phyloP scores from a whole-genome alignment of 92 coral and sea anemone species.

The Epizoanthus fatuus region DNA sequence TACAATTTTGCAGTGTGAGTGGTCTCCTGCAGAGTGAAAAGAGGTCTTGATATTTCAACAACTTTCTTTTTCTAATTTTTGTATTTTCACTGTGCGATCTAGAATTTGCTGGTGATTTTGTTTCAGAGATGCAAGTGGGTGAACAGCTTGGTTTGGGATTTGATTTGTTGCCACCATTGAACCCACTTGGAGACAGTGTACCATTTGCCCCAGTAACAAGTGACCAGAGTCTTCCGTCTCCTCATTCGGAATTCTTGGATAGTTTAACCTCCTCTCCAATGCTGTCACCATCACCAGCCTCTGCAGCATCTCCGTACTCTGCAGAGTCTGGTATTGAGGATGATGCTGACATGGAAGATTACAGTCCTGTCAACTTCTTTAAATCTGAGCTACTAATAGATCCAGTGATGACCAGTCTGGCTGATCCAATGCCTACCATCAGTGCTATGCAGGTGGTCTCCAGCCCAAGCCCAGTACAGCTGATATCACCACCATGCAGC shows the following conservation, averaged over 20 bases:
- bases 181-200: conserved; percentile 12
- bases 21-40: too few relatives aligned
- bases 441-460: not conserved
- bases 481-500: not conserved
- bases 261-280: conserved; percentile 79
- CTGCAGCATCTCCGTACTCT: conserved; percentile 77
- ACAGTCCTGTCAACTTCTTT: conserved; percentile 5
- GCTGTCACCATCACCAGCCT: conserved; percentile 75
- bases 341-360: conserved; percentile 78
- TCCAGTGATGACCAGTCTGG: not conserved
- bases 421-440: not conserved
- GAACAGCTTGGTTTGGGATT: conserved; percentile 43
- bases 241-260: conserved; percentile 73
- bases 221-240: conserved; percentile 41
- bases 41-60: too few relatives aligned
- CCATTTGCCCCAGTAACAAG: conserved; percentile 13
- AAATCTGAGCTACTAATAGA: conserved; percentile 12
- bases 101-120: conserved; percentile 52
- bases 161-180: conserved; percentile 41
- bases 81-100: conserved; percentile 5
- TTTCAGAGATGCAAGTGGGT: conserved; percentile 75
- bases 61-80: conserved; percentile 3
- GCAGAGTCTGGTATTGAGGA: conserved; percentile 89
- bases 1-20: too few relatives aligned
- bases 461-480: not conserved